Evolutionary conservation across 2,113 vertebrate species (phyloP).

Genomic region (Erythrolamprus reginae): DNA sequence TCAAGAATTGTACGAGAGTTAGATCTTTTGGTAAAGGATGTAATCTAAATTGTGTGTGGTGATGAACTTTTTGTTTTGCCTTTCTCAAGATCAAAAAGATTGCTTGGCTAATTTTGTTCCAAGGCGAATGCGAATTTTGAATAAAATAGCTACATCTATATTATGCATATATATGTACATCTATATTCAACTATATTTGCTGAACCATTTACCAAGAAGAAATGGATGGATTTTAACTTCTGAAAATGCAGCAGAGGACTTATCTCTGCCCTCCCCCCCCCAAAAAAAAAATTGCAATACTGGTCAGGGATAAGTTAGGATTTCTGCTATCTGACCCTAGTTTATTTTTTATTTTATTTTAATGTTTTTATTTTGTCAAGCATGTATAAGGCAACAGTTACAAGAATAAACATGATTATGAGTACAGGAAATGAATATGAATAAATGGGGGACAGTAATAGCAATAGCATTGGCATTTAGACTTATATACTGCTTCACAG

Average conservation of each 20-base stretch:
- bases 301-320: not conserved
- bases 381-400: too few relatives aligned
- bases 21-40: not conserved
- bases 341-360: not conserved
- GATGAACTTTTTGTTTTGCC: too few relatives aligned
- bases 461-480: too few relatives aligned
- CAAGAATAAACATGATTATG: too few relatives aligned
- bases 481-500: too few relatives aligned
- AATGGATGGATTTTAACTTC: not conserved
- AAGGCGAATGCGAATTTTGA: not conserved
- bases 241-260: not conserved
- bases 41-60: not conserved
- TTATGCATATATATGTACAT: too few relatives aligned
- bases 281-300: not conserved
- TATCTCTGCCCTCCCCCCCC: not conserved
- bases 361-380: too few relatives aligned
- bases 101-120: not conserved
- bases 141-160: not conserved
- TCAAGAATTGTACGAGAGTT: not conserved
- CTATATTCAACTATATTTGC: not conserved
- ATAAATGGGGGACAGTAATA: too few relatives aligned
- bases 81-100: not conserved
- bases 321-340: not conserved
- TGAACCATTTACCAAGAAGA: not conserved
- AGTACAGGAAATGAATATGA: too few relatives aligned